Evolutionary conservation across 1,140 invertebrate genomes (phyloP).

Genomic region (Trachelipus rathkii): DNA sequence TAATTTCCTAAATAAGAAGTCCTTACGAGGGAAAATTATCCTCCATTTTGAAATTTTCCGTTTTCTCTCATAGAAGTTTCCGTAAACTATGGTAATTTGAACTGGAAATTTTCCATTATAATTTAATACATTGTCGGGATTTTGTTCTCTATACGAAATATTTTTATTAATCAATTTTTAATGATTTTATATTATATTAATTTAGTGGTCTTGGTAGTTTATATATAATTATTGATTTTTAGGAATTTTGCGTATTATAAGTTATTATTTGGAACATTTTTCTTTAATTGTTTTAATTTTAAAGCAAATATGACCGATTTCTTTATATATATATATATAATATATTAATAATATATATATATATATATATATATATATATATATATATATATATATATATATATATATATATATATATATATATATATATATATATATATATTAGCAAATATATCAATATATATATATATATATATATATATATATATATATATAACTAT

Average conservation of each 20-base stretch:
- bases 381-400: too few relatives aligned
- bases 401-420: too few relatives aligned
- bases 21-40: background rate
- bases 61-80: constrained; percentile 1
- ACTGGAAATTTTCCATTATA: background rate
- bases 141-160: background rate
- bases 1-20: background rate
- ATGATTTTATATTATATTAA: background rate
- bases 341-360: too few relatives aligned
- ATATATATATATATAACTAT: too few relatives aligned
- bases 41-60: constrained; percentile 7
- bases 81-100: background rate
- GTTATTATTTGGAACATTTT: background rate
- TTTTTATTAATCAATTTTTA: background rate
- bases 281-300: too few relatives aligned
- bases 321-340: too few relatives aligned
- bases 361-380: too few relatives aligned
- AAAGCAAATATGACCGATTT: too few relatives aligned
- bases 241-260: background rate
- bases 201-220: background rate
- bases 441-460: background rate
- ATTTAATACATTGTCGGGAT: too few relatives aligned
- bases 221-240: background rate
- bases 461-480: too few relatives aligned
- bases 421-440: too few relatives aligned